These are phyloP conservation scores for Allolobophora icterica DNA, from an alignment of 2,888 invertebrate species.

Conservation along the genomic window DNA sequence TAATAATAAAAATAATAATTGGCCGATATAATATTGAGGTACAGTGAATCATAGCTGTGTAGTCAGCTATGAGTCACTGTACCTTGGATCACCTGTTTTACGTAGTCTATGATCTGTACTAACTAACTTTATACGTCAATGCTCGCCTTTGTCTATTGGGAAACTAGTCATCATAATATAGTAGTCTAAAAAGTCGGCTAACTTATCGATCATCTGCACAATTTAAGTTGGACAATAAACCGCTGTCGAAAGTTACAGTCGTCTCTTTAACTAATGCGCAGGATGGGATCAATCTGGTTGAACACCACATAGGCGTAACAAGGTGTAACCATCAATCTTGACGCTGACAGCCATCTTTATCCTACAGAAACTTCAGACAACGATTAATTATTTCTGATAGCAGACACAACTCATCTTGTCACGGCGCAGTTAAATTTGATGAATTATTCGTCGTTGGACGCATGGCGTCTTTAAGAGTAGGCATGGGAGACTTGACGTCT, in stretches of 20 bases:
- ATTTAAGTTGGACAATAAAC: neutral
- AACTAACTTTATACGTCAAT: neutral
- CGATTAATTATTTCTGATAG: neutral
- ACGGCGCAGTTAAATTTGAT: neutral
- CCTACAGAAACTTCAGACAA: neutral
- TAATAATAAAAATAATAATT: neutral
- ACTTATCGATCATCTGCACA: neutral
- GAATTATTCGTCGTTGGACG: neutral
- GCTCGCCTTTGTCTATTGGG: neutral
- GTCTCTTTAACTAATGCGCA: neutral
- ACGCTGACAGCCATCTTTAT: neutral
- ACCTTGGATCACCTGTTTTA: neutral
- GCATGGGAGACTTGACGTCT: too few relatives aligned
- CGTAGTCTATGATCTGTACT: neutral
- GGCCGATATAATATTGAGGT: neutral
- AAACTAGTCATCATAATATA: neutral
- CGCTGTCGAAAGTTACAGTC: neutral
- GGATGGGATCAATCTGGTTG: too few relatives aligned
- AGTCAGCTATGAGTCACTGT: too few relatives aligned
- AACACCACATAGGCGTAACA: too few relatives aligned
- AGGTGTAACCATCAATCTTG: neutral
- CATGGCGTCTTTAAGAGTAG: too few relatives aligned
- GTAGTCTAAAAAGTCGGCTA: neutral
- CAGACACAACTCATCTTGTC: neutral
- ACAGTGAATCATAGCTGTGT: neutral